Base-by-base conservation (phyloP, 2,113 vertebrate species). In the Tringa solitaria region DNA sequence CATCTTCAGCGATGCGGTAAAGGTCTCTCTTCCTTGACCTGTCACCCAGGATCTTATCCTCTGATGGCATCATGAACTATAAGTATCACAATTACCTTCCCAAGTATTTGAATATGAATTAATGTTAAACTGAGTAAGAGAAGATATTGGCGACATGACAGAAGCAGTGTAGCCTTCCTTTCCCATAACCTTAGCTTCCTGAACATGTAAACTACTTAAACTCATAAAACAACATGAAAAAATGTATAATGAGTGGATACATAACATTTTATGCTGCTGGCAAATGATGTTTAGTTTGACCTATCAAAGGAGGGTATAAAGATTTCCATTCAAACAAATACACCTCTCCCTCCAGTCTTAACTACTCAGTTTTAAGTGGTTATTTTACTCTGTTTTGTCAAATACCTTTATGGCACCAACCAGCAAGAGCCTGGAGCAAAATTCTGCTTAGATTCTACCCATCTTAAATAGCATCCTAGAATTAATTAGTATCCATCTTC, bases 1-100 rank as follows among this genome's bases (percentile, higher is more conserved):
- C 18, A 46, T 14, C 7, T 6, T 72, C 50, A 56, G 21, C 0
- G 5, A 39, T 35, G 26, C 1, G 0, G 15, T 28, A 18, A 51
- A 80, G 7, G 35, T 60, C 39, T 39, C 26, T 20, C 14, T 72
- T 72, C 39, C 48, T 33, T 82, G 46, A 27, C 6, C 2, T 5
- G 33, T 33, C 46, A 70, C 39, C 28, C 61, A 56, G 23, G 4
- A 74, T 41, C 67, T 41, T 69, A 51, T 20, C 27, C 32, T 48
- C 43, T 76, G 30, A 45, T 46, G 28, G 28, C 28, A 54, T 18
- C 53, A 54, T 11, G 53, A 54, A 54, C 16, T 54, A 18, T 30
- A 60, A 56, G 26, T 24, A 51, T 43, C 43, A 82, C 14, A 54
- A 39, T 26, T 35, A 46, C 10, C 9, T 78, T 10, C 15, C 6